Base-by-base conservation (phyloP, 2,888 invertebrate species). In the Ceriagrion tenellum region DNA sequence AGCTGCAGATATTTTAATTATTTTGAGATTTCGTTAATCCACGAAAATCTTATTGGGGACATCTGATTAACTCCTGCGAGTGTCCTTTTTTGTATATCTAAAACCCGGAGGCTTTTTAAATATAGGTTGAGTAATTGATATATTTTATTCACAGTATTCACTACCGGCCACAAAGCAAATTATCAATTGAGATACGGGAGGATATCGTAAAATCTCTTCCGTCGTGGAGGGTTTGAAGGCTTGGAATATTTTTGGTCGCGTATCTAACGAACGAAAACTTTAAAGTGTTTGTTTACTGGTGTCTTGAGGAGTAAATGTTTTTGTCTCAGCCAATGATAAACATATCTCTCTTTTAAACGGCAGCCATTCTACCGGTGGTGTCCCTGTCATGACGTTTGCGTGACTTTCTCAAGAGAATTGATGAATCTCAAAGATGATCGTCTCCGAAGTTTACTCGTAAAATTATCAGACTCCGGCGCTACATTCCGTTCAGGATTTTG, bases 331-430 rank as follows among this genome's bases (percentile, higher is more conserved):
- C 26, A 69, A 26, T 81, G 81, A 81, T 81, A 35, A 81, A 81
- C 26, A 35, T 35, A 81, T 81, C 18, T 35, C 30, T 69, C 69
- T 69, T n/a, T 69, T 69, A n/a, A n/a, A 69, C n/a, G 69, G n/a
- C 69, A 35, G 30, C 13, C 13, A 18, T 35, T 81, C 69, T 23
- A 20, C 59, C 26, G 69, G 69, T 26, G 26, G n/a, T 81, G 30
- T 81, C 30, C 35, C 35, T 16, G 26, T 6, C 35, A 81, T 26
- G n/a, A 35, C 35, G 81, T 81, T 81, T 81, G 30, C 81, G 81
- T 81, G 81, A 81, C 81, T 81, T n/a, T 69, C 20, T 69, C n/a
- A 26, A 81, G 35, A 13, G 81, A 69, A 81, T 81, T 81, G 81
- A 81, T 81, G 81, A 81, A 81, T 81, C 81, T 81, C 18, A 81